These are phyloP conservation scores for Synergus umbraculus DNA, from an alignment of 2,888 invertebrate genomes.

Conservation along the genomic window DNA sequence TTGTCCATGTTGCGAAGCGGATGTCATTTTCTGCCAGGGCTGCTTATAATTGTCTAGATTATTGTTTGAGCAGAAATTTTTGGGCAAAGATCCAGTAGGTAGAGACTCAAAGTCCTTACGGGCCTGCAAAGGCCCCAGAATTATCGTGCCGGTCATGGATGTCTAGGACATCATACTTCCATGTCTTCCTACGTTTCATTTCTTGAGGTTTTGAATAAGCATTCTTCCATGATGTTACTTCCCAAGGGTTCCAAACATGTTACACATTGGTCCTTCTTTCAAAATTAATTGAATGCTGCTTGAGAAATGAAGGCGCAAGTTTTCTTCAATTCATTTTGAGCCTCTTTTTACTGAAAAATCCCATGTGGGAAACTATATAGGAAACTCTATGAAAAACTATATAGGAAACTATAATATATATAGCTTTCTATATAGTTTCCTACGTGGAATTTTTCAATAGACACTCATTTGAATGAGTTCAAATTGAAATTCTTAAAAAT, in stretches of 20 bases:
- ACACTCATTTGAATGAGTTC: too few species aligned
- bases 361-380: too few species aligned
- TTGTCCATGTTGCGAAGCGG: slow-evolving; percentile 66
- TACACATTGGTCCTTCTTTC: too few species aligned
- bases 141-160: slow-evolving; percentile 71
- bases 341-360: too few species aligned
- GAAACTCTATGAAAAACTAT: too few species aligned
- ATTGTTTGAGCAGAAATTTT: slow-evolving; percentile 45
- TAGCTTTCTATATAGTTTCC: too few species aligned
- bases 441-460: too few species aligned
- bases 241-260: background rate
- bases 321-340: too few species aligned
- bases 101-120: slow-evolving; percentile 42
- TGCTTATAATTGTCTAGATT: slow-evolving; percentile 56
- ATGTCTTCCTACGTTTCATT: slow-evolving; percentile 65
- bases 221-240: slow-evolving; percentile 21
- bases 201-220: slow-evolving; percentile 44
- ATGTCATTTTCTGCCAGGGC: slow-evolving; percentile 65
- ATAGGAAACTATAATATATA: too few species aligned
- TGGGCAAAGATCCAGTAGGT: background rate
- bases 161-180: slow-evolving; percentile 65
- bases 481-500: too few species aligned
- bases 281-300: background rate
- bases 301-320: background rate
- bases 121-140: slow-evolving; percentile 49